Evolutionary conservation across 2,888 invertebrate species (phyloP), one percentile per base, ranked within the genome.

Genomic region (Sinhomidia bicolor): DNA sequence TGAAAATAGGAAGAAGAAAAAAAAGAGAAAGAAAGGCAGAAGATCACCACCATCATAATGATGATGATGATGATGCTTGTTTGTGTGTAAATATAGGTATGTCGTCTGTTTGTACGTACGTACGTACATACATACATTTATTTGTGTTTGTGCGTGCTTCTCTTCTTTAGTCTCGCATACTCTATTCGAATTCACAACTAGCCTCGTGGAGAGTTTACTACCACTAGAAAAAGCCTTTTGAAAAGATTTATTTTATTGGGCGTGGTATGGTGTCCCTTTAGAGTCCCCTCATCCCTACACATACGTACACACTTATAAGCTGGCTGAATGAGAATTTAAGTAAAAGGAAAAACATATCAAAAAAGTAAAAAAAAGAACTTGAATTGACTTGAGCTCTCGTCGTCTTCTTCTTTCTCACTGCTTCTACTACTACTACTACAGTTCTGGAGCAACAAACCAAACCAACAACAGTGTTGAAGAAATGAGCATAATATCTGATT

Each of bases 161-260:
- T 36, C 36, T 47, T 78, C n/a, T n/a, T 78, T 78, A 54, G 29
- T 29, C 23, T 76, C 76, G 29, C 32, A 51, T 32, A 51, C 51
- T 51, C 76, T 3, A 76, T 44, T n/a, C 20, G 12, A 47, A 47
- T 74, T 47, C 54, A 51, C 76, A 74, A 78, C 54, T 17, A 78
- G 54, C 32, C 76, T 78, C 54, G n/a, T n/a, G 29, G 76, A 78
- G 76, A 78, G 51, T 71, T 47, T 51, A 71, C 82, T 85, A 36
- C 60, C 17, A 44, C 44, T 36, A 14, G 36, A 23, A 65, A n/a
- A 78, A 62, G 47, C 78, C 65, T 85, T 80, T 79, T 79, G 51
- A 80, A 85, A 80, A 85, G 85, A 85, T 85, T 85, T 85, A 85
- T 85, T 85, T 85, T 85, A 85, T 85, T 85, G 85, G 85, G 85